Evolutionary conservation across 2,888 invertebrate species (phyloP), one percentile per base, ranked within the genome.

Genomic region (Eurytoma adleriae): DNA sequence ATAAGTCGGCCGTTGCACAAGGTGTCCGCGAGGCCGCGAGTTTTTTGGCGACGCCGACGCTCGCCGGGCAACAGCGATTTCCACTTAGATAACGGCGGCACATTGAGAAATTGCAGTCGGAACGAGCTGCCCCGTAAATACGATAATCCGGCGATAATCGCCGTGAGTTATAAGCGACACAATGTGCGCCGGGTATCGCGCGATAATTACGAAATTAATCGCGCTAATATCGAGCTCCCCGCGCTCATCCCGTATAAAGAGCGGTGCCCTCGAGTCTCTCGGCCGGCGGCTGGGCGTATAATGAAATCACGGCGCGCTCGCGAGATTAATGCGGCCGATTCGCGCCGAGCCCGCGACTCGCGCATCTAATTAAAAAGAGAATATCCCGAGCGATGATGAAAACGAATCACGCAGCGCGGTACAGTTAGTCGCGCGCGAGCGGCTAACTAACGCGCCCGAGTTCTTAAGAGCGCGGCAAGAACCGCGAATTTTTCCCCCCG

Each of bases 171-270:
- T 30, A 40, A 40, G 40, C 40, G 40, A 40, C 40, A 40, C 10
- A 40, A 40, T 40, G 40, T 40, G 40, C 40, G 40, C 40, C 40
- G 10, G 40, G 40, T 40, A 40, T 40, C 40, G 40, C 40, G 40
- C 54, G 68, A 54, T 68, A 68, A 68, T 68, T 68, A 68, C 54
- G 54, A 68, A 68, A 68, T 68, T 68, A 68, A 68, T 68, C 54
- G 68, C 54, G 24, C 52, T 13, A 18, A 40, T 40, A 40, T 40
- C 40, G 40, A 40, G 40, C 40, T 40, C 40, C 64, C 40, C 52
- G 54, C 13, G n/a, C 30, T 3, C n/a, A 4, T 16, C 16, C 40
- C 20, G n/a, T 27, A 68, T 68, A 68, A 68, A 40, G 40, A 40
- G 10, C 7, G 40, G 40, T 40, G 40, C 40, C 10, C 40, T 40